phyloP scores from a whole-genome alignment of 2,797 vertebrate species.

The Dallia pectoralis region DNA sequence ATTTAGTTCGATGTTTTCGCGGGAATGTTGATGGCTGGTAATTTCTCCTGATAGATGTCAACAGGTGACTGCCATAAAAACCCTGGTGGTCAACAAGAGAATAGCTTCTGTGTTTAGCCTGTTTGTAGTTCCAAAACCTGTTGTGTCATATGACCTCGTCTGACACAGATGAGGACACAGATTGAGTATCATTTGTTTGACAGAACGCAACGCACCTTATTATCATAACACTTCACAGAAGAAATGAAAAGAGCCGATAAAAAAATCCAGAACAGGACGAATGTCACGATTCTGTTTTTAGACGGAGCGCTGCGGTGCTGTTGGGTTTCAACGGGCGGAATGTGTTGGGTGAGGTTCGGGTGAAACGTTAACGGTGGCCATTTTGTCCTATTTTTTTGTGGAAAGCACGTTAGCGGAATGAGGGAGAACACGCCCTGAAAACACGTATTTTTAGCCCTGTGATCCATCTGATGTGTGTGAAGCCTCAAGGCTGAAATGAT shows the following conservation, averaged over 20 bases:
- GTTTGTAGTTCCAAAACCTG: slow-evolving; percentile 27
- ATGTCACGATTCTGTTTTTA: not conserved
- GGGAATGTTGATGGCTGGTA: not conserved
- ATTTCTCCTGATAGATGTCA: not conserved
- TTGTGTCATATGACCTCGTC: slow-evolving; percentile 24
- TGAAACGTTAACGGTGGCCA: slow-evolving; percentile 23
- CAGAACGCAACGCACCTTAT: slow-evolving; percentile 11
- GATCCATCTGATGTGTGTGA: slow-evolving; percentile 3
- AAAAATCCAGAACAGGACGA: not conserved
- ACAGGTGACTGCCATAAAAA: not conserved
- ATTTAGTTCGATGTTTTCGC: not conserved
- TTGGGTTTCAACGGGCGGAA: slow-evolving; percentile 8
- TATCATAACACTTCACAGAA: not conserved
- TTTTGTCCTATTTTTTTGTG: slow-evolving; percentile 15
- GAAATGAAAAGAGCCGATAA: not conserved
- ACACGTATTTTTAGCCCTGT: not conserved
- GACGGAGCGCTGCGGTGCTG: not conserved
- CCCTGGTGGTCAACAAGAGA: too few species aligned
- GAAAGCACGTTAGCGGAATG: not conserved
- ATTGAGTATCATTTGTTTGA: slow-evolving; percentile 35
- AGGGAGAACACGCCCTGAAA: slow-evolving; percentile 12
- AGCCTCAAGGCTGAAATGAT: slow-evolving; percentile 3
- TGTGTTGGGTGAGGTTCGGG: slow-evolving; percentile 1
- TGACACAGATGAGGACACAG: slow-evolving; percentile 33
- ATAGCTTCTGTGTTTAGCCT: not conserved